Evolutionary conservation across 2,113 vertebrate genomes (phyloP).

Genomic region (Neolamprologus ventralis): DNA sequence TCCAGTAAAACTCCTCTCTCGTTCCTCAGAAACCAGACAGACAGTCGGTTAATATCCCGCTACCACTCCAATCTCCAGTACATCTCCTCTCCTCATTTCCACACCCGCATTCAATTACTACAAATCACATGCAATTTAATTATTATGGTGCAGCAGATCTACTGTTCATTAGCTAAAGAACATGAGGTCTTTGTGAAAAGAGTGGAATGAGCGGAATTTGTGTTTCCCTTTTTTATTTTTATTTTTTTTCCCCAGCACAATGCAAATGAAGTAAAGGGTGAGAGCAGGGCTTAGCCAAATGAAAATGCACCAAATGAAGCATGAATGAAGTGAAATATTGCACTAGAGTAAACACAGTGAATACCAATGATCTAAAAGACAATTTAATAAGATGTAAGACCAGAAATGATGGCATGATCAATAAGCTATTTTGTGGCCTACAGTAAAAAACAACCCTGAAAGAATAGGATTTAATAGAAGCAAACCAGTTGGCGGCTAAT

Average conservation of each 20-base stretch:
- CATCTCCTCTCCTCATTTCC: slow-evolving; percentile 12
- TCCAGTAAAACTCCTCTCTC: background rate
- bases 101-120: slow-evolving; percentile 42
- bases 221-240: background rate
- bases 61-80: slow-evolving; percentile 9
- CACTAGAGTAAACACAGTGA: slow-evolving; percentile 20
- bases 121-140: slow-evolving; percentile 53
- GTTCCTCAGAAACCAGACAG: background rate
- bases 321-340: slow-evolving; percentile 14
- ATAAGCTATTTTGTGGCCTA: background rate
- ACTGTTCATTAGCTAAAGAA: slow-evolving; percentile 50
- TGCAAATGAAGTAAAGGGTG: background rate
- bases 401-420: background rate
- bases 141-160: slow-evolving; percentile 27
- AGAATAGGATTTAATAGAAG: background rate
- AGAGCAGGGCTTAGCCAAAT: slow-evolving; percentile 13
- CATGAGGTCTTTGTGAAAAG: background rate
- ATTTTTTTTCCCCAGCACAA: background rate
- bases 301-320: slow-evolving; percentile 30
- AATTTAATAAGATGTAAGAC: background rate
- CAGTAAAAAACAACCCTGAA: background rate
- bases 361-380: slow-evolving; percentile 1
- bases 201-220: background rate
- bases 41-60: background rate
- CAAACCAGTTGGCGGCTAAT: background rate